Percentiles rank a stretch among this genome's conserved stretches.
Conservation (phyloP, 2,797 vertebrate species). For the Numenius phaeopus region DNA sequence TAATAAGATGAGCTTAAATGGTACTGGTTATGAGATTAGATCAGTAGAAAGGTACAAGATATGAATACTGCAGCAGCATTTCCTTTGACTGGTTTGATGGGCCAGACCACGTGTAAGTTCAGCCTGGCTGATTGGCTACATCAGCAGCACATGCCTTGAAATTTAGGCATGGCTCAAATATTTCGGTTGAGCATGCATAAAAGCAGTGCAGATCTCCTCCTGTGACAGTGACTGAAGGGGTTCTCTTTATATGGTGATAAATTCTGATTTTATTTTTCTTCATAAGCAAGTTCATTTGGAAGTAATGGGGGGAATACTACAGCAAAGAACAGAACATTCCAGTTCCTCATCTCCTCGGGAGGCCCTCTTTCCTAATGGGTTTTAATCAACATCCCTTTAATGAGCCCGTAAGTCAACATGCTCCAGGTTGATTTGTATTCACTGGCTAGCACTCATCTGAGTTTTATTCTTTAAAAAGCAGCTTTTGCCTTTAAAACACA, state of each 20-base stretch:
- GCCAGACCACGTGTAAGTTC: neutral
- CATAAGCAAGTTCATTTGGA: neutral
- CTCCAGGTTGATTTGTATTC: neutral
- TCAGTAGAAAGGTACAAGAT: neutral
- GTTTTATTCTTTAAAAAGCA: neutral
- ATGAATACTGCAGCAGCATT: neutral
- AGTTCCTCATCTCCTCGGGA: neutral
- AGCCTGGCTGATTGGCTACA: neutral
- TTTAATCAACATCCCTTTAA: neutral
- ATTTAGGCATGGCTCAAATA: neutral
- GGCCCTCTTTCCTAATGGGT: neutral
- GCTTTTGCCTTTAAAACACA: neutral
- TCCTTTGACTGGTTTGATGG: neutral
- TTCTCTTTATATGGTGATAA: neutral
- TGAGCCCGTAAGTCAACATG: neutral
- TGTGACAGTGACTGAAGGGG: neutral
- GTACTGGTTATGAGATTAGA: neutral
- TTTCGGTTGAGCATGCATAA: neutral
- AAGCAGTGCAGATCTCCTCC: neutral
- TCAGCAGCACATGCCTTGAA: neutral
- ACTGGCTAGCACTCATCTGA: neutral
- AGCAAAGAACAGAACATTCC: neutral
- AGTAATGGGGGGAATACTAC: neutral
- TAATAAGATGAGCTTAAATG: neutral
- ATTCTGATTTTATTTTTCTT: neutral